These are phyloP conservation scores for Aldabrachelys gigantea DNA, from an alignment of 2,113 vertebrate genomes.

Conservation along the genomic window DNA sequence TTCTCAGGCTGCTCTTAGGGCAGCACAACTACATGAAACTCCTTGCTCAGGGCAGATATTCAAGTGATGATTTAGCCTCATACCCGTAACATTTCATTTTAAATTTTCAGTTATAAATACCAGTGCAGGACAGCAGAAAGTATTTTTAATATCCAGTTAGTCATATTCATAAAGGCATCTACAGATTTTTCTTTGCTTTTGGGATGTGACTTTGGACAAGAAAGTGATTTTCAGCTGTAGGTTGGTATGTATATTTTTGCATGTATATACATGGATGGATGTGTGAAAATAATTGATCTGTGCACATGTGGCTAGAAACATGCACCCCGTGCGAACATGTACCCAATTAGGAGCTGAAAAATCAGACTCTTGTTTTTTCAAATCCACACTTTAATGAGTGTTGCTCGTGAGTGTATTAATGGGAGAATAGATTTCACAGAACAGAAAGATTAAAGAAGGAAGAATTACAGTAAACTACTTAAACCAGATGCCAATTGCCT, in stretches of 20 bases:
- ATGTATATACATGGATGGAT: background rate
- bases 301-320: background rate
- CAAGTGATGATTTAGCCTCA: background rate
- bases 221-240: background rate
- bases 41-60: background rate
- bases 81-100: background rate
- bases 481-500: background rate
- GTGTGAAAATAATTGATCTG: background rate
- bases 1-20: background rate
- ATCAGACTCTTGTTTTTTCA: background rate
- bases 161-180: background rate
- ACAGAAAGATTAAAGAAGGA: background rate
- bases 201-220: background rate
- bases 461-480: background rate
- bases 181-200: background rate
- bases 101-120: background rate
- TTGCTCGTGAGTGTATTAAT: background rate
- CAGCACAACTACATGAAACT: background rate
- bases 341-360: background rate
- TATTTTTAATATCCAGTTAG: background rate
- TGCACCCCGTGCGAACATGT: background rate
- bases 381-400: background rate
- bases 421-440: background rate
- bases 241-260: background rate
- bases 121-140: background rate